phyloP scores from a whole-genome alignment of 2,113 vertebrate genomes.

The Hemiscyllium ocellatum region DNA sequence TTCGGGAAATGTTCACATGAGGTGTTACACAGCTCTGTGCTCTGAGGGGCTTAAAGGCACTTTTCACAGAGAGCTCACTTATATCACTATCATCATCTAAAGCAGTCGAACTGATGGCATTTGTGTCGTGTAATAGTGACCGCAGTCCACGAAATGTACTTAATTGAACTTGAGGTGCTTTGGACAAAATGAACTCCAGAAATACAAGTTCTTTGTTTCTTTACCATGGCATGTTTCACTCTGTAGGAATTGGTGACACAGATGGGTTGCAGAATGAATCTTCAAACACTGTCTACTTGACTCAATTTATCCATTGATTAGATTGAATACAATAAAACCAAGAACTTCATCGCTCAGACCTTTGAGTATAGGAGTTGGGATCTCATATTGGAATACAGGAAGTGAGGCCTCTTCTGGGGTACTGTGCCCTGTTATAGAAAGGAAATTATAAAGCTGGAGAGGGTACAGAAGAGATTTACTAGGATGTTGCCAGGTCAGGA shows the following conservation, averaged over 20 bases:
- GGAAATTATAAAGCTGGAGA: too few relatives aligned
- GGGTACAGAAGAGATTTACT: too few relatives aligned
- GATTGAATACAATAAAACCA: not conserved
- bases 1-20: too few relatives aligned
- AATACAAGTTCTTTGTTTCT: not conserved
- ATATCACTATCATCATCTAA: not conserved
- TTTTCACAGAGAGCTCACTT: not conserved
- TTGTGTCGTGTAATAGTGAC: not conserved
- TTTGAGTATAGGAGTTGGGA: too few relatives aligned
- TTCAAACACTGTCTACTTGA: not conserved
- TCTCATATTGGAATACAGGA: too few relatives aligned
- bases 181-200: not conserved
- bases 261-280: not conserved
- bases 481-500: too few relatives aligned
- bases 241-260: not conserved
- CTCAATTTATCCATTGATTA: not conserved
- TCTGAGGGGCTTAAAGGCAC: too few relatives aligned
- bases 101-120: not conserved
- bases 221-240: not conserved
- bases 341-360: too few relatives aligned
- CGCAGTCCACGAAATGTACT: not conserved
- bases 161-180: not conserved
- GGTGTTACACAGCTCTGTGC: too few relatives aligned
- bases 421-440: too few relatives aligned
- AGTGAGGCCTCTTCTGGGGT: too few relatives aligned